These are phyloP conservation scores for Cephalotes varians DNA, from an alignment of 2,888 invertebrate genomes.

Conservation along the genomic window DNA sequence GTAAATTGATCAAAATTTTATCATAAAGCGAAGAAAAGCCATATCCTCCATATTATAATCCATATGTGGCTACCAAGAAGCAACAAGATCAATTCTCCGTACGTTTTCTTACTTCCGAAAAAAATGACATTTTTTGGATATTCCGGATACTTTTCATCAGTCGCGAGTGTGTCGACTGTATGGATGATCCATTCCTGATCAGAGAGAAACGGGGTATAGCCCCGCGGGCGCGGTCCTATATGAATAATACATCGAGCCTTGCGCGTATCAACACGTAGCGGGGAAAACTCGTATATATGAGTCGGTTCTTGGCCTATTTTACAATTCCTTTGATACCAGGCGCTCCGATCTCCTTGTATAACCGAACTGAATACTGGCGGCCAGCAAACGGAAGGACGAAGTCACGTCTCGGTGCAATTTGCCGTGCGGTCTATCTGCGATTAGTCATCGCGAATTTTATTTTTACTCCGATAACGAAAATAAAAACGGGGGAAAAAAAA, in stretches of 20 bases:
- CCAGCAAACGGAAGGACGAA: slow-evolving; percentile 17
- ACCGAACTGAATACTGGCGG: slow-evolving; percentile 54
- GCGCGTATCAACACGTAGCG: slow-evolving; percentile 51
- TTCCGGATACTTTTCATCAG: slow-evolving; percentile 17
- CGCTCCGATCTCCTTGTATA: slow-evolving; percentile 46
- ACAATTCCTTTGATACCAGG: slow-evolving; percentile 69
- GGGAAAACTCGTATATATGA: slow-evolving; percentile 53
- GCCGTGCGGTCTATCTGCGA: slow-evolving; percentile 32
- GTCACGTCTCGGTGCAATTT: slow-evolving; percentile 25
- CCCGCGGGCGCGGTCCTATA: slow-evolving; percentile 58
- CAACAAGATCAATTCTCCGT: not conserved
- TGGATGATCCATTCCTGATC: slow-evolving; percentile 37
- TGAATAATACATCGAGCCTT: slow-evolving; percentile 68
- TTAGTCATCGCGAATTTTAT: slow-evolving; percentile 25
- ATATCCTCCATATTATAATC: not conserved
- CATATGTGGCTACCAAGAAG: not conserved
- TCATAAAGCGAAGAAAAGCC: not conserved
- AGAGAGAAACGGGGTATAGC: slow-evolving; percentile 21
- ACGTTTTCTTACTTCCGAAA: not conserved
- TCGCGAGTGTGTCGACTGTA: slow-evolving; percentile 2
- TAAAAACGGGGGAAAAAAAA: not conserved
- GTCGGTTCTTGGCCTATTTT: slow-evolving; percentile 68
- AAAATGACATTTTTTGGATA: slow-evolving; percentile 6
- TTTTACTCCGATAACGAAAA: not conserved
- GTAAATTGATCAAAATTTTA: not conserved